phyloP scores from a whole-genome alignment of 2,888 invertebrate species.

The Eupithecia dodoneata region DNA sequence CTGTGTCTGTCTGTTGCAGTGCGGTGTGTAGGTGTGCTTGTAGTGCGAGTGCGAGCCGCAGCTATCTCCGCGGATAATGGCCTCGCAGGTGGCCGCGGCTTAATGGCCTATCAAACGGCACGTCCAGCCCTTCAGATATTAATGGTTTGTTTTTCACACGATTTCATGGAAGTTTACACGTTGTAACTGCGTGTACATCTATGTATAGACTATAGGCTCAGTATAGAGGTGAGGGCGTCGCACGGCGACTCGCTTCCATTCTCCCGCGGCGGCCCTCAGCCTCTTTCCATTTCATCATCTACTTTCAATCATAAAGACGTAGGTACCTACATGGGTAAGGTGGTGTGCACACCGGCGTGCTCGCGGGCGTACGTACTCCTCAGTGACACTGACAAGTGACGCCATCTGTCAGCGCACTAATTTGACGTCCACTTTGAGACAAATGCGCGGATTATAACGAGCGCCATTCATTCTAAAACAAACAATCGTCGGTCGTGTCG shows the following conservation, averaged over 20 bases:
- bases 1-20: too few species aligned
- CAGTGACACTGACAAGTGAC: slow-evolving; percentile 49
- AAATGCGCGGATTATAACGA: slow-evolving; percentile 48
- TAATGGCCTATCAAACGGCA: too few species aligned
- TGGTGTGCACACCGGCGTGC: slow-evolving; percentile 32
- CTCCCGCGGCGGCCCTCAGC: slow-evolving; percentile 17
- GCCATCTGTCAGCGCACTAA: slow-evolving; percentile 46
- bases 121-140: too few species aligned
- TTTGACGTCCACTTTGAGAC: slow-evolving; percentile 39
- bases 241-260: slow-evolving; percentile 2
- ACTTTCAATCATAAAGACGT: slow-evolving; percentile 23
- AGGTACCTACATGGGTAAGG: slow-evolving; percentile 11
- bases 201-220: too few species aligned
- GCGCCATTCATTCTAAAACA: slow-evolving; percentile 42
- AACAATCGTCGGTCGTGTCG: slow-evolving; percentile 41
- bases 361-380: slow-evolving; percentile 18
- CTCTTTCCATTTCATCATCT: slow-evolving; percentile 34
- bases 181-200: too few species aligned
- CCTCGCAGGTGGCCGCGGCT: too few species aligned
- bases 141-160: too few species aligned
- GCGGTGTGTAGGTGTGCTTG: too few species aligned
- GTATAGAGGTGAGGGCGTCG: not conserved
- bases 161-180: too few species aligned
- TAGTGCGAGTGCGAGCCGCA: too few species aligned
- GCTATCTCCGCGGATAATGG: too few species aligned